A percentile compares a stretch with the other conserved stretches of the same genome.
Conservation (phyloP, 92 coral and sea anemone genomes). For the Parazoanthus atlanticus region DNA sequence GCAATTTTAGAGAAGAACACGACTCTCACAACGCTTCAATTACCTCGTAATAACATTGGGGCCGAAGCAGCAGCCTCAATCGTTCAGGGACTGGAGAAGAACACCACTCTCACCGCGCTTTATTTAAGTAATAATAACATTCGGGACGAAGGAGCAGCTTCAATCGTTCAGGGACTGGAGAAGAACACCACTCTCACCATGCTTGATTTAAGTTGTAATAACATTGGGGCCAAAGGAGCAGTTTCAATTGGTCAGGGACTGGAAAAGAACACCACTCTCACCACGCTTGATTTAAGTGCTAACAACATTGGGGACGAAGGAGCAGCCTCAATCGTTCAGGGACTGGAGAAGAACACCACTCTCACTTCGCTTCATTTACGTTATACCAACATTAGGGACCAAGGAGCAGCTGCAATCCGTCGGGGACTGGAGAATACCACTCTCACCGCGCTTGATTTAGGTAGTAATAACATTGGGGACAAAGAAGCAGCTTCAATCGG, state of each 20-base stretch:
- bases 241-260: background rate
- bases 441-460: background rate
- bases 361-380: no score
- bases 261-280: background rate
- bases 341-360: no score
- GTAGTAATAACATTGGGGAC: background rate
- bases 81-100: background rate
- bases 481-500: background rate
- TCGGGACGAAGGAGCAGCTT: background rate
- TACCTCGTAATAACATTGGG: background rate
- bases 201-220: background rate
- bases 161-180: background rate
- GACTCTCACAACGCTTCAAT: constrained; percentile 9
- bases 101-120: background rate
- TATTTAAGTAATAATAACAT: background rate
- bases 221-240: background rate
- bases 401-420: background rate
- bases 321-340: no score
- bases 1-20: background rate
- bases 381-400: no score
- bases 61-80: constrained; percentile 2
- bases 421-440: background rate
- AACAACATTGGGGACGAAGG: no score
- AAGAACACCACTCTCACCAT: background rate
- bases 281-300: no score